A percentile compares a stretch with the other conserved stretches of the same genome.
Conservation (phyloP, 2,797 vertebrate genomes). For the Manis javanica region DNA sequence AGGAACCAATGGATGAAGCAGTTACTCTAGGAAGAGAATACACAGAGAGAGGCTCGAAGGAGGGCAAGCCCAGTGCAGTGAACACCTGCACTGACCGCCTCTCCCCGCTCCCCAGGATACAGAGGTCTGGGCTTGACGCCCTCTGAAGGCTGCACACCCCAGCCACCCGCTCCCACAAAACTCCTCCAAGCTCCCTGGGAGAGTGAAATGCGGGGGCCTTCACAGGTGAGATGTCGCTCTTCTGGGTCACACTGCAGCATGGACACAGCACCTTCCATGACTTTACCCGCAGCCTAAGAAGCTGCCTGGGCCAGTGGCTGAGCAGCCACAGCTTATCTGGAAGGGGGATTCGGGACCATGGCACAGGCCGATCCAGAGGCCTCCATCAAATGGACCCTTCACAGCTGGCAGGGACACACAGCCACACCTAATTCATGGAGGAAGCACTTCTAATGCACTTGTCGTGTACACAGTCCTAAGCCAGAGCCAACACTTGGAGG, state of each 20-base stretch:
- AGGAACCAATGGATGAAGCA: neutral
- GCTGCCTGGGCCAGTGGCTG: constrained; percentile 24
- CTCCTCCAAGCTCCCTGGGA: neutral
- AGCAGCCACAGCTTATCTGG: constrained; percentile 25
- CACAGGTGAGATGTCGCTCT: neutral
- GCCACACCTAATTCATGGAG: neutral
- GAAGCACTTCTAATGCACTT: constrained; percentile 23
- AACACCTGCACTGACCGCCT: neutral
- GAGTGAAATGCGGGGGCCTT: neutral
- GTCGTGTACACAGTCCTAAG: neutral
- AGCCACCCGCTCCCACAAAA: neutral
- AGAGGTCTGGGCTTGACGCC: neutral
- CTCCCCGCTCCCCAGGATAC: neutral
- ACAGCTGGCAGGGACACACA: neutral
- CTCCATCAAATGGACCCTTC: constrained; percentile 14
- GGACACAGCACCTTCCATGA: neutral
- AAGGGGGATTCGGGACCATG: neutral
- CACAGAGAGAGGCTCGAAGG: neutral
- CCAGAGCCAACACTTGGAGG: neutral
- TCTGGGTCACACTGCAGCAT: neutral
- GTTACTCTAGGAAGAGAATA: neutral
- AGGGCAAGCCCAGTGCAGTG: neutral
- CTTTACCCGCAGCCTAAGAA: constrained; percentile 45
- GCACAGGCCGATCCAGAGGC: neutral
- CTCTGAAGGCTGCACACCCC: neutral